Evolutionary conservation across 2,113 vertebrate species (phyloP).

Genomic region (Crypturellus undulatus): DNA sequence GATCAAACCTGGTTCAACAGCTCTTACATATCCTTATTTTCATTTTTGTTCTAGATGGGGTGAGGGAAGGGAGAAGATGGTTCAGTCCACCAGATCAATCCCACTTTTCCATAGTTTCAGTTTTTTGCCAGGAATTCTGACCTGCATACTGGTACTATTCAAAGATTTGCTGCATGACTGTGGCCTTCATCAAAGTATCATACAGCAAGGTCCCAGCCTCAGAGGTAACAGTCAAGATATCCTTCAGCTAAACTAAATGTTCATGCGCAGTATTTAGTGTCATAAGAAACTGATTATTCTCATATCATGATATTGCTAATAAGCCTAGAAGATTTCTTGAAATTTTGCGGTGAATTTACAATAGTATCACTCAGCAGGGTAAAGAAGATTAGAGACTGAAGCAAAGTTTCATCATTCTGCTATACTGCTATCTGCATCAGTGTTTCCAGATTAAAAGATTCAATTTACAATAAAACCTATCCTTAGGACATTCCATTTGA

Average conservation of each 20-base stretch:
- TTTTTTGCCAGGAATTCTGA: not conserved
- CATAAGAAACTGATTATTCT: not conserved
- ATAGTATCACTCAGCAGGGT: not conserved
- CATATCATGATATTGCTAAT: not conserved
- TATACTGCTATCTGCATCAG: not conserved
- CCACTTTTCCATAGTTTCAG: not conserved
- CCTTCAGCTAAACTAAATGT: not conserved
- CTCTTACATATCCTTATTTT: not conserved
- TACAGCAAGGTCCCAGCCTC: not conserved
- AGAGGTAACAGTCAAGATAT: not conserved
- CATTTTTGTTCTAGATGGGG: not conserved
- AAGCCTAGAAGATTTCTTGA: not conserved
- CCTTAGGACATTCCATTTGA: not conserved
- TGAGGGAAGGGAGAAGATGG: not conserved
- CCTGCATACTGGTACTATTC: not conserved
- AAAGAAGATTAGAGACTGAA: not conserved
- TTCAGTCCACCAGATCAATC: not conserved
- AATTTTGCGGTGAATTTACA: not conserved
- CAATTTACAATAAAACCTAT: not conserved
- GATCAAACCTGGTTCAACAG: not conserved
- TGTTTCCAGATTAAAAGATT: not conserved
- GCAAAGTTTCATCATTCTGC: not conserved
- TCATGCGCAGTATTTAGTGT: not conserved
- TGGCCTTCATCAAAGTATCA: not conserved
- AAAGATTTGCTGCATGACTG: not conserved